phyloP scores from a whole-genome alignment of 2,797 vertebrate genomes.

The Notoglanidium macrostoma region DNA sequence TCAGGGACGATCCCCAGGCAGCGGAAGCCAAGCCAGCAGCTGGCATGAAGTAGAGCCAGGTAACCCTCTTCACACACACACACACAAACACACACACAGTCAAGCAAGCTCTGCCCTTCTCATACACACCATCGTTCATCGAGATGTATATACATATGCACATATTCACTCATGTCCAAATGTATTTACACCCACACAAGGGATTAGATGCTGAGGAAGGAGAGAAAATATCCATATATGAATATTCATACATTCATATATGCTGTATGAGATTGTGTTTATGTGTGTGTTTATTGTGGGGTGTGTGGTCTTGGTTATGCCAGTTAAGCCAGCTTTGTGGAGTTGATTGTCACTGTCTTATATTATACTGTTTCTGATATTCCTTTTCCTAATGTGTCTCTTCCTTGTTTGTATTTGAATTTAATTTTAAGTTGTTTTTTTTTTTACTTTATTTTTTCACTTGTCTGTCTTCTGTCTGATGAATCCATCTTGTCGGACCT shows the following conservation, averaged over 20 bases:
- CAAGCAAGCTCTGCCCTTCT: conserved; percentile 14
- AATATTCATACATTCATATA: conserved; percentile 2
- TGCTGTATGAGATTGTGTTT: conserved; percentile 39
- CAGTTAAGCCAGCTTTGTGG: conserved; percentile 18
- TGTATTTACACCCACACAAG: not conserved
- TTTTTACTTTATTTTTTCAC: not conserved
- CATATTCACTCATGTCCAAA: not conserved
- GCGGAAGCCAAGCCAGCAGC: conserved; percentile 91
- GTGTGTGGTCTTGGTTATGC: conserved; percentile 32
- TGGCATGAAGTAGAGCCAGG: conserved; percentile 99
- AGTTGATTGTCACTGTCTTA: conserved; percentile 16
- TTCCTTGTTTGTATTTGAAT: not conserved
- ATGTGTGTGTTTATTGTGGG: conserved; percentile 43
- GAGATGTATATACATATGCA: not conserved
- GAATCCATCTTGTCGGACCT: not conserved
- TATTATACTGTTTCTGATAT: not conserved
- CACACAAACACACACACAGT: conserved; percentile 36
- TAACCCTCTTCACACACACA: conserved; percentile 66
- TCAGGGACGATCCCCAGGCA: conserved; percentile 92
- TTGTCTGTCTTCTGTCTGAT: not conserved
- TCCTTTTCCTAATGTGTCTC: not conserved
- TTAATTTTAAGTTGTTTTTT: not conserved
- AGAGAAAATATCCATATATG: conserved; percentile 13
- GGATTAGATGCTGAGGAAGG: conserved; percentile 13
- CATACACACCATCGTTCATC: not conserved